phyloP scores from a whole-genome alignment of 2,797 vertebrate genomes.

The Pachyuromys duprasi region DNA sequence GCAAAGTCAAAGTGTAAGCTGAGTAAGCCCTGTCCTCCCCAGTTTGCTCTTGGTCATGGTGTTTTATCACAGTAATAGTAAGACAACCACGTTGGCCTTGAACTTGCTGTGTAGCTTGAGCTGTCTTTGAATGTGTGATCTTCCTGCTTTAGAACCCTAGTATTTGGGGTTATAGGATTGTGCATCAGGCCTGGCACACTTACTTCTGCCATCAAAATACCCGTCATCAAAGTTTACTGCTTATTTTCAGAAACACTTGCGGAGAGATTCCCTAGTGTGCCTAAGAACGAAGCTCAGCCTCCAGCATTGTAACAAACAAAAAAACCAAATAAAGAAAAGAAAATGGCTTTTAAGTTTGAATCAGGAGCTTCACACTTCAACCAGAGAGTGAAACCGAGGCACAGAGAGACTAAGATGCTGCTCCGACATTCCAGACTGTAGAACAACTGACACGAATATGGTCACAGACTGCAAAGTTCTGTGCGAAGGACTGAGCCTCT shows the following conservation, averaged over 20 bases:
- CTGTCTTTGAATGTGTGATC: background rate
- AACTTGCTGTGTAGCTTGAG: background rate
- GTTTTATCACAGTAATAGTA: background rate
- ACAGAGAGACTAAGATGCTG: background rate
- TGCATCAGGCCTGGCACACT: background rate
- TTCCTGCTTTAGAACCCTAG: background rate
- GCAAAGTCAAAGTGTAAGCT: background rate
- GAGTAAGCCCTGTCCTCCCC: background rate
- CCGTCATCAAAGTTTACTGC: background rate
- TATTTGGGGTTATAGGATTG: background rate
- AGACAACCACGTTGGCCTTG: background rate
- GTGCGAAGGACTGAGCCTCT: background rate
- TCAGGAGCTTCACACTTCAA: background rate
- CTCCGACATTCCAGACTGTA: background rate
- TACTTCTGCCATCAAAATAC: background rate
- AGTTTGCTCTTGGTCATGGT: background rate
- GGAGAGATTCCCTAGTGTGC: background rate
- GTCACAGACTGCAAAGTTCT: background rate
- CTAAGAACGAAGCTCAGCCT: background rate
- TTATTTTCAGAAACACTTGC: background rate
- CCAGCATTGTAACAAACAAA: background rate
- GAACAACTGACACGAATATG: background rate
- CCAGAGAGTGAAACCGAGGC: background rate
- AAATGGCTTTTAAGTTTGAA: background rate
- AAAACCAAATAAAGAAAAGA: background rate